Evolutionary conservation across 2,113 vertebrate genomes (phyloP).

Genomic region (Gallinago paraguaiae): DNA sequence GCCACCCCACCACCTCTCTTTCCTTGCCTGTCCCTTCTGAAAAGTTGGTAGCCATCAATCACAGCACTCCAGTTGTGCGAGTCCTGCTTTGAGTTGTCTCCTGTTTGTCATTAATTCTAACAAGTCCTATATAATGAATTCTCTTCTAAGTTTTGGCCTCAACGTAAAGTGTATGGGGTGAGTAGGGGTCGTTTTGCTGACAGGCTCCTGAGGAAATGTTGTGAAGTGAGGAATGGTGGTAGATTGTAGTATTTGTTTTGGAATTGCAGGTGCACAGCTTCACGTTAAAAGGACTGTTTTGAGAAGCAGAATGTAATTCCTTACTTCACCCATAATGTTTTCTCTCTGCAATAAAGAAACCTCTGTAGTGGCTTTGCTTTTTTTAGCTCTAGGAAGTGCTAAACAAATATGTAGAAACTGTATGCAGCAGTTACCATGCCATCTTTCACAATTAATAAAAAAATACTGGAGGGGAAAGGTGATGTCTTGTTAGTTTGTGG

Average conservation of each 20-base stretch:
- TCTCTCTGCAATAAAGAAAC: background rate
- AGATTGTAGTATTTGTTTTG: background rate
- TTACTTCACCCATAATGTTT: background rate
- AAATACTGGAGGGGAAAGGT: background rate
- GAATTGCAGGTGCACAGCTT: background rate
- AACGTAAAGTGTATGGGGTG: background rate
- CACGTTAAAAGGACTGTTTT: background rate
- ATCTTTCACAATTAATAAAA: background rate
- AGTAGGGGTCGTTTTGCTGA: background rate
- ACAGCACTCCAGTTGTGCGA: too few relatives aligned
- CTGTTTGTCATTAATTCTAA: background rate
- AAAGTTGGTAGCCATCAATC: too few relatives aligned
- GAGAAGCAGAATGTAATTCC: background rate
- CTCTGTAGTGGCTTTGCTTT: background rate
- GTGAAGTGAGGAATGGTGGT: background rate
- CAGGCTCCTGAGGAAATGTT: background rate
- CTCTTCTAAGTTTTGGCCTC: background rate
- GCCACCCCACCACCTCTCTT: too few relatives aligned
- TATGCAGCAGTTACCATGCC: accelerated
- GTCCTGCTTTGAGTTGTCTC: background rate
- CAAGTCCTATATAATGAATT: background rate
- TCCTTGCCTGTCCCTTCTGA: too few relatives aligned
- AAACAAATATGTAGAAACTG: background rate
- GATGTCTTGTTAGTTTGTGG: background rate
- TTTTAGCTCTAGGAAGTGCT: background rate